These are phyloP conservation scores for Myotis brandtii DNA, from an alignment of 2,113 vertebrate genomes.

Conservation along the genomic window DNA sequence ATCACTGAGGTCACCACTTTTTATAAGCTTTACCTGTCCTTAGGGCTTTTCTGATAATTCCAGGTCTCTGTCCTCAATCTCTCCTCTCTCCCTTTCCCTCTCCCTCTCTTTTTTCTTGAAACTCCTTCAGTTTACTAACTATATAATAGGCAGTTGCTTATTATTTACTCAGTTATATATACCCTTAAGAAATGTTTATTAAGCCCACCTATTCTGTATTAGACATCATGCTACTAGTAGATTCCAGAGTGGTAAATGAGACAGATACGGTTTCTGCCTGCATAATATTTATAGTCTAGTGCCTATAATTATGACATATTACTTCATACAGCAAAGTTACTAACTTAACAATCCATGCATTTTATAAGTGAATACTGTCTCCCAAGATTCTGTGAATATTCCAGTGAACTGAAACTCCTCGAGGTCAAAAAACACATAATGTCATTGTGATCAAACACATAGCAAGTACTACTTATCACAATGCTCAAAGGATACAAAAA, in stretches of 20 bases:
- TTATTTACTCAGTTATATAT: background rate
- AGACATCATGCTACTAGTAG: background rate
- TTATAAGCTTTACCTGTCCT: background rate
- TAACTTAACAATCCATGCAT: background rate
- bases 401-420: constrained; percentile 18
- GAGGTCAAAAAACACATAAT: constrained; percentile 7
- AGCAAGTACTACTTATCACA: background rate
- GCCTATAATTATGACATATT: background rate
- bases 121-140: background rate
- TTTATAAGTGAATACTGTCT: constrained; percentile 4
- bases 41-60: background rate
- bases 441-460: constrained; percentile 1
- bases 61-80: background rate
- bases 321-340: background rate
- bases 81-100: background rate
- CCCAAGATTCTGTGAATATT: background rate
- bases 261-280: background rate
- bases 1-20: background rate
- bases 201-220: background rate
- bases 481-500: background rate
- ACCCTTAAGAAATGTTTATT: background rate
- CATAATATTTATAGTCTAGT: background rate
- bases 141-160: background rate
- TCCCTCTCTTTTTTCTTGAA: background rate
- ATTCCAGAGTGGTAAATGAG: background rate